Percentiles rank a stretch among this genome's conserved stretches.
Evolutionary conservation across 2,797 vertebrate species (phyloP).

Genomic region (Pseudocheirus occidentalis): DNA sequence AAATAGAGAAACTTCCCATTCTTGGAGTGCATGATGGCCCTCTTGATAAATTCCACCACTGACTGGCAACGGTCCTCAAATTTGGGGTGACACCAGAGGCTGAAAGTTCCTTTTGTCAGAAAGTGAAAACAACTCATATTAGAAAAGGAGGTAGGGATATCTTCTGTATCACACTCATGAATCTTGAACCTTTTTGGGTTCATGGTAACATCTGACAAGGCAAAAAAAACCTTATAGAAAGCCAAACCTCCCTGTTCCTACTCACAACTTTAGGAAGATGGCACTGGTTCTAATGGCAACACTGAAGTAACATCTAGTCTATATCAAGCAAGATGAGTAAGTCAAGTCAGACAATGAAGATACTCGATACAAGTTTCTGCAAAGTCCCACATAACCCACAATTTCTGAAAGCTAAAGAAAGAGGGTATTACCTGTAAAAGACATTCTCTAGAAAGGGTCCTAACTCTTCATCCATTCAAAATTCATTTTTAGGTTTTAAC

Average conservation of each 20-base stretch:
- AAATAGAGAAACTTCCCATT: constrained; percentile 99
- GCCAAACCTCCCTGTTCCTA: background rate
- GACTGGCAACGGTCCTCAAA: constrained; percentile 98
- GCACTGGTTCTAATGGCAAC: background rate
- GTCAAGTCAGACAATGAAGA: background rate
- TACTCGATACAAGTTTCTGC: background rate
- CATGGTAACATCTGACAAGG: background rate
- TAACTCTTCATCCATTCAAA: background rate
- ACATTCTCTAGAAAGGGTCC: background rate
- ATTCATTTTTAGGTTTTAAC: background rate
- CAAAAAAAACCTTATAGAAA: background rate
- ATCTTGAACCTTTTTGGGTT: background rate
- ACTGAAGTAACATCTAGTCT: background rate
- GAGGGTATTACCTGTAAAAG: background rate
- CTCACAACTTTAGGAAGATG: background rate
- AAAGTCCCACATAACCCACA: background rate
- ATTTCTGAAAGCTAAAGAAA: background rate
- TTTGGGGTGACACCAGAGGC: constrained; percentile 93
- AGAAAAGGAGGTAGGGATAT: background rate
- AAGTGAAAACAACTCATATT: constrained; percentile 32
- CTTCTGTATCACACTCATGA: background rate
- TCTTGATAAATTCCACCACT: constrained; percentile 98
- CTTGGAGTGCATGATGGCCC: constrained; percentile 98
- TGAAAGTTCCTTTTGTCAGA: constrained; percentile 88
- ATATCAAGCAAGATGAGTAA: background rate